Evolutionary conservation across 2,797 vertebrate species (phyloP).

Genomic region (Dallia pectoralis): DNA sequence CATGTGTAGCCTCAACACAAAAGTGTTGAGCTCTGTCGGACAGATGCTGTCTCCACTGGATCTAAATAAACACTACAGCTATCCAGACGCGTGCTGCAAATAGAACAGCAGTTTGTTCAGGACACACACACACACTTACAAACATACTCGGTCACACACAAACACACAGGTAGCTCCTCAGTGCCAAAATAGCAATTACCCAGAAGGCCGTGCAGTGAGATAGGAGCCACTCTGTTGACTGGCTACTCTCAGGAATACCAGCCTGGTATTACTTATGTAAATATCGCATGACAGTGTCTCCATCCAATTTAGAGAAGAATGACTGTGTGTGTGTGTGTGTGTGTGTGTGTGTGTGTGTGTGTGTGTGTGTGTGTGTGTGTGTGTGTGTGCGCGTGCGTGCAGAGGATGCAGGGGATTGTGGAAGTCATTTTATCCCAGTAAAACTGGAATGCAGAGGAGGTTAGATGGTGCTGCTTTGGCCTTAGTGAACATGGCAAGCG

Average conservation of each 20-base stretch:
- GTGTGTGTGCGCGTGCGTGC: slow-evolving; percentile 4
- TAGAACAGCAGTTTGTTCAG: slow-evolving; percentile 31
- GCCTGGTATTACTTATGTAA: slow-evolving; percentile 70
- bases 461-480: background rate
- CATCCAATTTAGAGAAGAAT: slow-evolving; percentile 62
- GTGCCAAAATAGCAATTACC: slow-evolving; percentile 68
- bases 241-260: slow-evolving; percentile 53
- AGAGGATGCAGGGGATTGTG: slow-evolving; percentile 7
- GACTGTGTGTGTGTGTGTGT: slow-evolving; percentile 22
- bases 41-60: slow-evolving; percentile 48
- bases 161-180: slow-evolving; percentile 39
- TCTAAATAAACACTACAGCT: slow-evolving; percentile 41
- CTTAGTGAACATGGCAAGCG: background rate
- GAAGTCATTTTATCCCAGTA: slow-evolving; percentile 37
- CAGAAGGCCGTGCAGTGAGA: slow-evolving; percentile 50
- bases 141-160: background rate
- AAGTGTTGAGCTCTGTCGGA: slow-evolving; percentile 38
- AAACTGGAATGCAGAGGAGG: slow-evolving; percentile 25
- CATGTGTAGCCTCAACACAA: slow-evolving; percentile 53
- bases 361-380: slow-evolving; percentile 18
- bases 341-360: slow-evolving; percentile 14
- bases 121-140: background rate
- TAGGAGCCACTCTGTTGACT: slow-evolving; percentile 43
- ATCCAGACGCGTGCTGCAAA: slow-evolving; percentile 38
- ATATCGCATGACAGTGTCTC: slow-evolving; percentile 63